These are phyloP conservation scores for Schizaphis graminum DNA, from an alignment of 2,888 invertebrate species.

Conservation along the genomic window DNA sequence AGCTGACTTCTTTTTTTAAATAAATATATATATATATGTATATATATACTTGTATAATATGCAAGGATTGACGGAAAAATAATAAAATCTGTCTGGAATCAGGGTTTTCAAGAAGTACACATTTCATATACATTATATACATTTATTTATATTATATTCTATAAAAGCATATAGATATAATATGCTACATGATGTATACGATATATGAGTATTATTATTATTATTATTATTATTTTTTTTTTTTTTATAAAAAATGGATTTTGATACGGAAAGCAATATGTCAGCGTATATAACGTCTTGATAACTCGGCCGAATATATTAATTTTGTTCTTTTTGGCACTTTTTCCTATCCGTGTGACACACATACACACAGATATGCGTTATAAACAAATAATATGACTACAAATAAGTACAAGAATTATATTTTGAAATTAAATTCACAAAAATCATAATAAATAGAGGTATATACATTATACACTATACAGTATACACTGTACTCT, in stretches of 20 bases:
- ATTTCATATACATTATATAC: conserved; percentile 27
- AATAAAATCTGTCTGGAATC: conserved; percentile 55
- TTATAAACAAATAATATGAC: conserved; percentile 8
- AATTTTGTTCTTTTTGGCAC: conserved; percentile 30
- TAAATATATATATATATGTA: not conserved
- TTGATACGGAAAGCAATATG: conserved; percentile 57
- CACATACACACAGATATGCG: too few species aligned
- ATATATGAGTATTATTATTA: conserved; percentile 22
- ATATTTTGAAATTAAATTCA: not conserved
- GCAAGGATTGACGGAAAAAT: conserved; percentile 43
- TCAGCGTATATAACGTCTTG: conserved; percentile 32
- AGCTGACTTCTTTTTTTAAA: not conserved
- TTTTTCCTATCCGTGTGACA: not conserved
- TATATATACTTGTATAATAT: not conserved
- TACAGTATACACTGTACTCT: not conserved
- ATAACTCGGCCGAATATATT: conserved; percentile 49
- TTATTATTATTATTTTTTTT: too few species aligned
- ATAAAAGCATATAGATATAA: conserved; percentile 10
- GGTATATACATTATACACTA: not conserved
- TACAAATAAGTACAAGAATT: not conserved
- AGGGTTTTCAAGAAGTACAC: conserved; percentile 43
- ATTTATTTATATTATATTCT: not conserved
- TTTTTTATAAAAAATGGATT: conserved; percentile 57
- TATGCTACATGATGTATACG: not conserved
- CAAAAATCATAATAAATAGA: not conserved